These are phyloP conservation scores for Rhabdomys pumilio DNA, from an alignment of 2,797 vertebrate genomes.

Conservation along the genomic window DNA sequence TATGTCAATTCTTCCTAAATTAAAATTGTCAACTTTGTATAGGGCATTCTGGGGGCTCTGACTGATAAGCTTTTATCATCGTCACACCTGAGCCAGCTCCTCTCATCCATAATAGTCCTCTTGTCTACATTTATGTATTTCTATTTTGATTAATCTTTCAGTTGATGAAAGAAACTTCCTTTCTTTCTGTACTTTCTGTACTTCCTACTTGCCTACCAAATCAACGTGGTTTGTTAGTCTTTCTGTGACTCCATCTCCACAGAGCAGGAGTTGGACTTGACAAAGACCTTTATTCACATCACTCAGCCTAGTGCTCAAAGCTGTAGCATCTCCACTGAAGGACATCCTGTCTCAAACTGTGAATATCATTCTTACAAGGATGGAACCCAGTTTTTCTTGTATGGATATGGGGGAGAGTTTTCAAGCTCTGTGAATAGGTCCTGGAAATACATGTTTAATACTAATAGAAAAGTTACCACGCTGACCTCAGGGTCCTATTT, in stretches of 20 bases:
- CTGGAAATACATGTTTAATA: background rate
- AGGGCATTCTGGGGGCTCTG: background rate
- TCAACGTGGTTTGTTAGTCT: background rate
- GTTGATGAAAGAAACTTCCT: background rate
- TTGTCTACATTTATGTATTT: background rate
- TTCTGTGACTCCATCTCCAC: background rate
- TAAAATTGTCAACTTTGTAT: background rate
- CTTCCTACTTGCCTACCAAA: constrained; percentile 28
- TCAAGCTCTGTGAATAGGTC: background rate
- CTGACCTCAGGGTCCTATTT: constrained; percentile 29
- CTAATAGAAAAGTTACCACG: background rate
- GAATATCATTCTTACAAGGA: background rate
- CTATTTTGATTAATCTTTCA: constrained; percentile 33
- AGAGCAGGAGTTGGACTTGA: background rate
- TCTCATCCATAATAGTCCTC: too few species aligned
- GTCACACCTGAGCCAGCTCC: background rate
- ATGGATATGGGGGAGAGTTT: background rate
- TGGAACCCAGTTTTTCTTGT: constrained; percentile 25
- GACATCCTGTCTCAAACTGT: background rate
- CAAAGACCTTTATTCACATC: background rate
- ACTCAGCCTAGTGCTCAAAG: background rate
- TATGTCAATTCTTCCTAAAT: background rate
- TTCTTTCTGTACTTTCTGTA: too few species aligned
- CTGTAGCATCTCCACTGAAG: background rate
- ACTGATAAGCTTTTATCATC: background rate